Percentiles rank a stretch among this genome's conserved stretches.
These are phyloP conservation scores for Cacatua alba DNA, from an alignment of 2,113 vertebrate species.

Conservation along the genomic window DNA sequence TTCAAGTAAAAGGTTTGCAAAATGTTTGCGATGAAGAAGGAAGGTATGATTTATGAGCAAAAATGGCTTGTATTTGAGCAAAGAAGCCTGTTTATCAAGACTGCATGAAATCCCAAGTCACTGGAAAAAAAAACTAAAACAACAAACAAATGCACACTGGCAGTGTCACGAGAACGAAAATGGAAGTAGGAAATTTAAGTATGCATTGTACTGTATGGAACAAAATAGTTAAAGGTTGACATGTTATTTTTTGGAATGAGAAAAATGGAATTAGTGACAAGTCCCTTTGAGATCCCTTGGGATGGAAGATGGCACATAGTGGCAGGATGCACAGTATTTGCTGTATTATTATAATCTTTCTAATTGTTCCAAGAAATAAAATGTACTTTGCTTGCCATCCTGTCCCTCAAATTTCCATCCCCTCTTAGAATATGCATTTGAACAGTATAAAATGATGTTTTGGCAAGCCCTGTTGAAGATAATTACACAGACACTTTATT, in stretches of 20 bases:
- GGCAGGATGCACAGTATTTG: conserved; percentile 62
- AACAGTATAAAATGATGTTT: conserved; percentile 70
- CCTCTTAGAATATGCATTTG: conserved; percentile 57
- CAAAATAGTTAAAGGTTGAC: conserved; percentile 66
- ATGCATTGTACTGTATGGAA: not conserved
- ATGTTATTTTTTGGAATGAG: conserved; percentile 56
- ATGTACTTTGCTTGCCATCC: conserved; percentile 49
- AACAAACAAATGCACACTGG: not conserved
- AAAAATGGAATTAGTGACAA: conserved; percentile 64
- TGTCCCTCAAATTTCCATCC: conserved; percentile 25
- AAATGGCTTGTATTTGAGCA: not conserved
- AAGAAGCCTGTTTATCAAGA: not conserved
- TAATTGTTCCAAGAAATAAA: conserved; percentile 18
- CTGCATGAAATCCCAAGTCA: not conserved
- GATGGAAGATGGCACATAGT: conserved; percentile 62
- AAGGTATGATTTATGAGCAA: not conserved
- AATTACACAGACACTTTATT: conserved; percentile 60
- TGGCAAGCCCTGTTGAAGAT: conserved; percentile 39
- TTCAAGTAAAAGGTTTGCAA: not conserved
- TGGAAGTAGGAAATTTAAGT: not conserved
- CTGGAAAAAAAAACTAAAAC: not conserved
- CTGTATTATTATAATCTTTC: conserved; percentile 66
- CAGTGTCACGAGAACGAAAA: not conserved
- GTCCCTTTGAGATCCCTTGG: conserved; percentile 60
- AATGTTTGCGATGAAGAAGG: not conserved